Percentiles rank a stretch among this genome's conserved stretches.
Evolutionary conservation across 2,113 vertebrate species (phyloP).

Genomic region (Galemys pyrenaicus): DNA sequence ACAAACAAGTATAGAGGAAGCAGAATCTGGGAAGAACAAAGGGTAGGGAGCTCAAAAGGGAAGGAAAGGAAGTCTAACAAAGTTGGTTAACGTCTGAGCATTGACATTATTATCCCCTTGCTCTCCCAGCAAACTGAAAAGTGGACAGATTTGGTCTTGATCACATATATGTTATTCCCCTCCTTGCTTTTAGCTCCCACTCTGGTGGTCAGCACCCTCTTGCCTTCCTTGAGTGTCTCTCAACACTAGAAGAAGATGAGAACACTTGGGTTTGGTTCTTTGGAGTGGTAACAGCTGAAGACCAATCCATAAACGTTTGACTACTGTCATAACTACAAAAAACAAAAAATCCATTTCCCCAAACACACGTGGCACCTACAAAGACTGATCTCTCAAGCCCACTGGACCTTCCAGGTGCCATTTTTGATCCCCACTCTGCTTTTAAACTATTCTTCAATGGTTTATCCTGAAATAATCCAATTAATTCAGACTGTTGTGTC

Average conservation of each 20-base stretch:
- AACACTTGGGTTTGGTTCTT: slow-evolving; percentile 10
- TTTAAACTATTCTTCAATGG: slow-evolving; percentile 6
- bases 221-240: not conserved
- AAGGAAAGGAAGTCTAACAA: not conserved
- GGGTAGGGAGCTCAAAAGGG: slow-evolving; percentile 11
- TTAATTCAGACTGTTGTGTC: not conserved
- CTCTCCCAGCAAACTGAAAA: slow-evolving; percentile 12
- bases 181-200: not conserved
- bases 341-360: not conserved
- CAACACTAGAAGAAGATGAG: not conserved
- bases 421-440: not conserved
- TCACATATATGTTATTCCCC: not conserved
- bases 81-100: not conserved
- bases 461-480: not conserved
- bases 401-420: not conserved
- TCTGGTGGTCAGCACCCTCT: not conserved
- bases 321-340: not conserved
- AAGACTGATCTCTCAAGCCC: not conserved
- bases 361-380: not conserved
- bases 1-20: not conserved
- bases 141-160: not conserved
- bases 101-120: not conserved
- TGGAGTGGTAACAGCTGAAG: not conserved
- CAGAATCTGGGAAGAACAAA: slow-evolving; percentile 27
- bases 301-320: not conserved